Base-by-base conservation (phyloP, 2,797 vertebrate species). In the Molossus molossus region DNA sequence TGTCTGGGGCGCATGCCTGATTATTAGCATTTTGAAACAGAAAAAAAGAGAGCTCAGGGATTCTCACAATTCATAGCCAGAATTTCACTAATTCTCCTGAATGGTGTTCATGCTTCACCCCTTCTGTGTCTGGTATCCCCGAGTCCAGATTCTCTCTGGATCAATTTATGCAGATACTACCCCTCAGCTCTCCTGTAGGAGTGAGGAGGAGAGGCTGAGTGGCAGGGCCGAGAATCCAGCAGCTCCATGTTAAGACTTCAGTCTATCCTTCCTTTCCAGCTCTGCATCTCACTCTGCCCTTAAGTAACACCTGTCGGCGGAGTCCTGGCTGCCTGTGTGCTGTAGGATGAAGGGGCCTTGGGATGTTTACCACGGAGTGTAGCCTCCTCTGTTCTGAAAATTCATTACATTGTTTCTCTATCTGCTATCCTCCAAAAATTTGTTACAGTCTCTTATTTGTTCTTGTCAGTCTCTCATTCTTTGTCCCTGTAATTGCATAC, bases 21-120 rank as follows among this genome's bases (percentile, higher is more conserved):
- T 53, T 33, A 5, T 79, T 80, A 29, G 33, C 14, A n/a, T 53
- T 92, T 20, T 83, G 67, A 90, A 87, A 10, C 21, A 79, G 72
- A 79, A 60, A 3, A 45, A 58, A 50, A 72, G 10, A 75, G n/a
- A 73, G 13, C 2, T 15, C 1, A 6, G 25, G 23, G n/a, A 3
- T 20, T 86, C 57, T 73, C 20, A 25, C 7, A 50, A 27, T 50
- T 87, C 25, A 55, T 17, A 55, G 4, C 6, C 14, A 75, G 45
- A 55, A 91, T 91, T 84, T 70, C 55, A 81, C 48, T 77, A 3
- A 27, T 87, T n/a, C 48, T 88, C 20, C 67, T 65, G 65, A 87
- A 93, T 15, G 60, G 7, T 85, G 55, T 27, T 27, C 45, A 0
- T 37, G 15, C 27, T 72, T 69, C 58, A 60, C 27, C 55, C 64